phyloP scores from a whole-genome alignment of 2,888 invertebrate genomes.

The Gasteruption jaculator region DNA sequence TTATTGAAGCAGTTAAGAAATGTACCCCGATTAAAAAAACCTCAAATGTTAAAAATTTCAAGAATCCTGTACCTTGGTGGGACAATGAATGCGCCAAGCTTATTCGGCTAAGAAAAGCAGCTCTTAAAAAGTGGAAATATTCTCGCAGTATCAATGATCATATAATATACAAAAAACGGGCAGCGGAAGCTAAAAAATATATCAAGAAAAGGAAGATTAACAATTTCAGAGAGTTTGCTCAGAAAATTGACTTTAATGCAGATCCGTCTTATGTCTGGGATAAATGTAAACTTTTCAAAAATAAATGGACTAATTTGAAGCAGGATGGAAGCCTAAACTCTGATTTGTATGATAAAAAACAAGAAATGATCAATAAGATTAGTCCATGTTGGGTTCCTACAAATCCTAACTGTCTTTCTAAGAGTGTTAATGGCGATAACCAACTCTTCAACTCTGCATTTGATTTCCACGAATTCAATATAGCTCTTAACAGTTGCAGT shows the following conservation, averaged over 20 bases:
- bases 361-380: background rate
- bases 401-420: background rate
- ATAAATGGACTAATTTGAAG: no score
- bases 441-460: constrained; percentile 2
- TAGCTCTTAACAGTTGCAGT: background rate
- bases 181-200: background rate
- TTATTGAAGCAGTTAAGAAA: background rate
- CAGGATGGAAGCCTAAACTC: no score
- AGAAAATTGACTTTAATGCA: background rate
- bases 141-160: no score
- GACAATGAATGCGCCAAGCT: constrained; percentile 4
- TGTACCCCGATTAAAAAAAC: background rate
- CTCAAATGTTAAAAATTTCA: no score
- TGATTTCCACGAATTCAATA: constrained; percentile 1
- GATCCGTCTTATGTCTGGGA: no score
- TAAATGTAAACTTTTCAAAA: no score
- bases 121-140: constrained; percentile 11
- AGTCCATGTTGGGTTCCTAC: constrained; percentile 4
- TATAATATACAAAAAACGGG: background rate
- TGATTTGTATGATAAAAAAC: background rate
- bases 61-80: constrained; percentile 10
- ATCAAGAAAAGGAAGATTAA: background rate
- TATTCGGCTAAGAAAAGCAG: background rate
- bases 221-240: background rate
- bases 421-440: constrained; percentile 3